Evolutionary conservation across 2,113 vertebrate species (phyloP).

Genomic region (Heptranchias perlo): DNA sequence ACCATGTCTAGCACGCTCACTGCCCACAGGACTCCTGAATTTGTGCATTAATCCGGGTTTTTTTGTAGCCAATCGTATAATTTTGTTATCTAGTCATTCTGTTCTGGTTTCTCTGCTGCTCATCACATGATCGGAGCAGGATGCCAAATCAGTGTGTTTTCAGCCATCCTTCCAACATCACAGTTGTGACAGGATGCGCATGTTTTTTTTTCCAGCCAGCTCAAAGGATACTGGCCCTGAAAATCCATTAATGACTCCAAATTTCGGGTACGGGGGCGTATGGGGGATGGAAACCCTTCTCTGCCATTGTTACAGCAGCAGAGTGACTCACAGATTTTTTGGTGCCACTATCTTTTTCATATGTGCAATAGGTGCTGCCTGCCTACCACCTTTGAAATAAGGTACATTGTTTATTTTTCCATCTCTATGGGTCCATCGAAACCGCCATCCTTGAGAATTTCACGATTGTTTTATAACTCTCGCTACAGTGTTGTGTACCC

Average conservation of each 20-base stretch:
- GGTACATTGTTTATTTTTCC: neutral
- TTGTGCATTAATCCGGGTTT: neutral
- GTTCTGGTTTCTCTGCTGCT: neutral
- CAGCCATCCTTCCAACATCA: neutral
- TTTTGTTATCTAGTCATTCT: neutral
- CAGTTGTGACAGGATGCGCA: neutral
- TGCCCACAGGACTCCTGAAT: neutral
- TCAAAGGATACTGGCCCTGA: neutral
- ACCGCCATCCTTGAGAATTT: neutral
- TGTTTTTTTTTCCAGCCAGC: neutral
- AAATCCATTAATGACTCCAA: neutral
- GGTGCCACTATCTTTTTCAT: neutral
- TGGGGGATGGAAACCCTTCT: neutral
- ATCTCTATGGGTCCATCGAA: neutral
- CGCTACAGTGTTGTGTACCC: neutral
- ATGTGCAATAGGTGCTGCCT: neutral
- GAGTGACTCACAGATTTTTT: neutral
- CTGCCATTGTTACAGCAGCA: neutral
- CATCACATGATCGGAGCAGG: neutral
- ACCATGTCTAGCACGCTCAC: neutral
- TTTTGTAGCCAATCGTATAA: neutral
- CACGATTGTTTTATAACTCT: neutral
- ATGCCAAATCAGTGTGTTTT: neutral
- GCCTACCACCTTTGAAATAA: neutral
- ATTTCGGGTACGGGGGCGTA: neutral